These are phyloP conservation scores for Ahaetulla prasina DNA, from an alignment of 2,113 vertebrate species.

Conservation along the genomic window DNA sequence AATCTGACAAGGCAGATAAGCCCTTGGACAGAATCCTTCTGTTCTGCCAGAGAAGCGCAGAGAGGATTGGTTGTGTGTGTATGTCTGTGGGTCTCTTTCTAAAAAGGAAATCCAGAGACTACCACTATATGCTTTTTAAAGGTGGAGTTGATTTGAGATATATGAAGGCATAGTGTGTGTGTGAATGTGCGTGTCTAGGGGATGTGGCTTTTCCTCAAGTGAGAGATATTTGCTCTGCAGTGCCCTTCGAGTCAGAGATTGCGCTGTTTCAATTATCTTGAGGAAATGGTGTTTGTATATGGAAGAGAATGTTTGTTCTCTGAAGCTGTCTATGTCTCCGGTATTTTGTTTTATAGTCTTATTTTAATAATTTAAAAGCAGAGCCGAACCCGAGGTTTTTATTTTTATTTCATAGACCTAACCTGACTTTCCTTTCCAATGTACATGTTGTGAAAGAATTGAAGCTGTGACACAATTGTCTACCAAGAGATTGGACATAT, in stretches of 20 bases:
- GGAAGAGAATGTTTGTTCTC: conserved; percentile 15
- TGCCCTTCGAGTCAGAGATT: background rate
- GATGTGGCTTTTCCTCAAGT: conserved; percentile 2
- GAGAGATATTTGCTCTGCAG: conserved; percentile 1
- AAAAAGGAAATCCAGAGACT: background rate
- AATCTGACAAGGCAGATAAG: background rate
- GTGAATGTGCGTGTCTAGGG: background rate
- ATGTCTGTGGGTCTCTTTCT: background rate
- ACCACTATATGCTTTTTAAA: background rate
- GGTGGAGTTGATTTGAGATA: background rate
- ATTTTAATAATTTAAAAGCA: conserved; percentile 20
- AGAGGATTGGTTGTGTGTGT: background rate
- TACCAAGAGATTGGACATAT: background rate
- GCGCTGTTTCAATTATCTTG: conserved; percentile 15
- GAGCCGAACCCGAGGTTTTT: background rate
- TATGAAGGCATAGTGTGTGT: background rate
- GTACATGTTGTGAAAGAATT: background rate
- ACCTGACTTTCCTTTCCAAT: background rate
- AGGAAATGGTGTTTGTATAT: conserved; percentile 17
- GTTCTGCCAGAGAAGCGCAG: background rate
- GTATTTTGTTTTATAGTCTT: conserved; percentile 12
- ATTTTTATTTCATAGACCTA: background rate
- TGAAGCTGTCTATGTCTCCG: conserved; percentile 1
- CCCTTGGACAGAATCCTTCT: background rate
- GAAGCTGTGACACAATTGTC: background rate